Conservation (phyloP, 2,888 invertebrate genomes). For the Vannuccia rotundouncinata region DNA sequence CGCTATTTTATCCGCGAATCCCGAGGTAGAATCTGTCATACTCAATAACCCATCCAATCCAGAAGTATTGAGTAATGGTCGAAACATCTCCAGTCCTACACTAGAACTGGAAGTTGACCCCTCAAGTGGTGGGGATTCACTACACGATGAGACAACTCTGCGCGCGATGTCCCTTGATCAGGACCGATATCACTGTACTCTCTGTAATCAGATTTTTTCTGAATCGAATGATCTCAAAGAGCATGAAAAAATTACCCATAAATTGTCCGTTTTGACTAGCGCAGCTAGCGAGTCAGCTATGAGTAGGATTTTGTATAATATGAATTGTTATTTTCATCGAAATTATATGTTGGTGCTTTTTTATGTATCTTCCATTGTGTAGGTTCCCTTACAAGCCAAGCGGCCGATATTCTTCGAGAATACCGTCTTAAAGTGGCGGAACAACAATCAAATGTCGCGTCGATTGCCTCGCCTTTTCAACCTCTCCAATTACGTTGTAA, state of each 20-base stretch:
- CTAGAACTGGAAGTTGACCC: background rate
- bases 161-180: background rate
- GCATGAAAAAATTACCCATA: background rate
- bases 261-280: background rate
- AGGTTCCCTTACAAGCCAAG: background rate
- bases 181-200: background rate
- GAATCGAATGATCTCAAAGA: background rate
- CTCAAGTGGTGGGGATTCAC: background rate
- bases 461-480: background rate
- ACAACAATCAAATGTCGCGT: too few species aligned
- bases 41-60: too few species aligned
- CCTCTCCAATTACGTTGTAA: background rate
- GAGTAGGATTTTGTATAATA: too few species aligned
- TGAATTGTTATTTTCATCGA: too few species aligned
- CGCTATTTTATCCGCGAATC: too few species aligned
- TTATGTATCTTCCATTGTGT: background rate
- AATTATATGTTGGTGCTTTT: too few species aligned
- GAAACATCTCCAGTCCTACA: too few species aligned
- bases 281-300: too few species aligned
- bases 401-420: background rate
- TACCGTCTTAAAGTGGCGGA: too few species aligned
- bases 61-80: too few species aligned
- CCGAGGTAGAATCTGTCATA: too few species aligned
- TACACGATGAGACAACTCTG: background rate
- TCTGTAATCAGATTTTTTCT: background rate